phyloP scores from a whole-genome alignment of 2,113 vertebrate species.

The Eidolon helvum region DNA sequence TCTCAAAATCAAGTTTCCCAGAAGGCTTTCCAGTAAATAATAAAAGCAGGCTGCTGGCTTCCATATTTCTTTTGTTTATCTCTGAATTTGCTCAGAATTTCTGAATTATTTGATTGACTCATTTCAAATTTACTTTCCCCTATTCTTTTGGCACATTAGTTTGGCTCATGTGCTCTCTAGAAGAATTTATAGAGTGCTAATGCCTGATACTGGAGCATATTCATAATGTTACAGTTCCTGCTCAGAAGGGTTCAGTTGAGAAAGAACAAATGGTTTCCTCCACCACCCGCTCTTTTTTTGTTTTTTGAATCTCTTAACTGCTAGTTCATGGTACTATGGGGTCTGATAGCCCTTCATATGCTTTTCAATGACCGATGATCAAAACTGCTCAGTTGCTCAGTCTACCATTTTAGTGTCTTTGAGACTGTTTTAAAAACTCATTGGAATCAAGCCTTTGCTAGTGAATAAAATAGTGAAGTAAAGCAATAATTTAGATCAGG shows the following conservation, averaged over 20 bases:
- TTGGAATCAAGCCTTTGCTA: background rate
- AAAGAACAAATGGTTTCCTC: background rate
- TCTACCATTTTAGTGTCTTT: background rate
- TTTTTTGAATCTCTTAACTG: background rate
- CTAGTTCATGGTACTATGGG: background rate
- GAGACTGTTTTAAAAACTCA: background rate
- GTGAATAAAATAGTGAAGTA: background rate
- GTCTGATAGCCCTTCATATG: background rate
- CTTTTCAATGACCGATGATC: slow-evolving; percentile 7
- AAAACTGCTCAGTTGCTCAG: too few species aligned
- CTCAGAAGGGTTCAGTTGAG: background rate
- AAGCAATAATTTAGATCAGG: slow-evolving; percentile 3
- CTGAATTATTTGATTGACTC: background rate
- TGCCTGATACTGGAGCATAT: background rate
- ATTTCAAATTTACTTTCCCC: background rate
- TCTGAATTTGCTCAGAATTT: slow-evolving; percentile 9
- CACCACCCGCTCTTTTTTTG: too few species aligned
- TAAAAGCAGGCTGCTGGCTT: background rate
- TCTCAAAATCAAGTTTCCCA: background rate
- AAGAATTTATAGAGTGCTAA: background rate
- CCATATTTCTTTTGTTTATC: background rate
- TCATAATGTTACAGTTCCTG: background rate
- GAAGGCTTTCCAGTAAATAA: background rate
- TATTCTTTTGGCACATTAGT: background rate
- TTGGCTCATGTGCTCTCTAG: background rate